A percentile compares a stretch with the other conserved stretches of the same genome.
Evolutionary conservation across 2,888 invertebrate species (phyloP).

Genomic region (Stenolophus ochropezus): DNA sequence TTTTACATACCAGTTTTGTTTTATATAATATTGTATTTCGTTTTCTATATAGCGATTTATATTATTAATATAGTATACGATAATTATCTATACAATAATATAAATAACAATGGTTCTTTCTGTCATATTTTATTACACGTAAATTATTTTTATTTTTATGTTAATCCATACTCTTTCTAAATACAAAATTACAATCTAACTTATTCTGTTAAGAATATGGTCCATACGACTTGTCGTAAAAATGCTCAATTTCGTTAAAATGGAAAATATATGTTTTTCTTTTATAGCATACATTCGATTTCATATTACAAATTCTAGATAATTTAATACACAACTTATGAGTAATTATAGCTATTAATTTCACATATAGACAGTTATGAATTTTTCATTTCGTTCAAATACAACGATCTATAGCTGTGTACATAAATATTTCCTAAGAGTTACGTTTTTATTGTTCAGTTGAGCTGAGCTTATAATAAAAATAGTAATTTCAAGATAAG

Average conservation of each 20-base stretch:
- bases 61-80: not conserved
- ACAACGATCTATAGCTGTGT: slow-evolving; percentile 16
- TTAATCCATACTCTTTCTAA: slow-evolving; percentile 41
- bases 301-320: slow-evolving; percentile 45
- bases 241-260: slow-evolving; percentile 7
- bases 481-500: slow-evolving; percentile 25
- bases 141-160: slow-evolving; percentile 44
- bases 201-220: slow-evolving; percentile 29
- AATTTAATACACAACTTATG: slow-evolving; percentile 23
- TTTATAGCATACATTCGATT: slow-evolving; percentile 33
- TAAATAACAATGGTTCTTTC: not conserved
- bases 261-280: slow-evolving; percentile 39
- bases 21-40: not conserved
- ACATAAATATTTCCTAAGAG: slow-evolving; percentile 32
- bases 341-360: slow-evolving; percentile 19
- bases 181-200: slow-evolving; percentile 55
- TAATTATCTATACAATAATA: not conserved
- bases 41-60: not conserved
- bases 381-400: slow-evolving; percentile 30
- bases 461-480: slow-evolving; percentile 35
- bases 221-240: slow-evolving; percentile 25
- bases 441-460: slow-evolving; percentile 27
- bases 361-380: slow-evolving; percentile 33
- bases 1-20: no score
- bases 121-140: slow-evolving; percentile 51